A percentile compares a stretch with the other conserved stretches of the same genome.
Evolutionary conservation across 1,140 invertebrate genomes (phyloP).

Genomic region (Ips typographus): DNA sequence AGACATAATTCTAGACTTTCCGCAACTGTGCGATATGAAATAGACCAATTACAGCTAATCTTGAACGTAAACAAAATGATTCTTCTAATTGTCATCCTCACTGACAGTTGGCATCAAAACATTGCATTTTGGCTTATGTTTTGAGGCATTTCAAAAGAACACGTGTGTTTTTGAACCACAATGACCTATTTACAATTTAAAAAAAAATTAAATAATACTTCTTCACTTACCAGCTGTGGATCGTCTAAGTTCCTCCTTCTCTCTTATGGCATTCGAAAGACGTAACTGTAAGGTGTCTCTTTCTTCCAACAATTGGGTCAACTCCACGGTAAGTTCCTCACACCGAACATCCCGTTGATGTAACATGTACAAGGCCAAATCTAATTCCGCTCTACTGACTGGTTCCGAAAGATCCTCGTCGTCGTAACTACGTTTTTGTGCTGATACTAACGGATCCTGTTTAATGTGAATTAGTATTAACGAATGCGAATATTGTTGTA

Average conservation of each 20-base stretch:
- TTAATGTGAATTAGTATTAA: neutral
- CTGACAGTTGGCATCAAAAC: no score
- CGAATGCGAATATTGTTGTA: no score
- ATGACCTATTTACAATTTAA: neutral
- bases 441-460: neutral
- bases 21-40: no score
- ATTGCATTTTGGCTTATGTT: no score
- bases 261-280: slow-evolving; percentile 74
- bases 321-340: slow-evolving; percentile 84
- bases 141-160: no score
- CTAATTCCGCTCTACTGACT: slow-evolving; percentile 66
- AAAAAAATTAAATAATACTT: neutral
- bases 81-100: no score
- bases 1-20: no score
- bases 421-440: slow-evolving; percentile 2
- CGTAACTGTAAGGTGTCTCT: slow-evolving; percentile 79
- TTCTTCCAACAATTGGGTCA: slow-evolving; percentile 81
- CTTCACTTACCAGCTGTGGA: neutral
- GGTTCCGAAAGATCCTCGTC: slow-evolving; percentile 42
- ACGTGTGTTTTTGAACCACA: no score
- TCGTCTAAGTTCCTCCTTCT: slow-evolving; percentile 63
- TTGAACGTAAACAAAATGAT: no score
- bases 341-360: slow-evolving; percentile 85
- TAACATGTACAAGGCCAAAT: slow-evolving; percentile 80
- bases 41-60: no score